phyloP scores from a whole-genome alignment of 2,113 vertebrate genomes.

The Brachypteracias leptosomus region DNA sequence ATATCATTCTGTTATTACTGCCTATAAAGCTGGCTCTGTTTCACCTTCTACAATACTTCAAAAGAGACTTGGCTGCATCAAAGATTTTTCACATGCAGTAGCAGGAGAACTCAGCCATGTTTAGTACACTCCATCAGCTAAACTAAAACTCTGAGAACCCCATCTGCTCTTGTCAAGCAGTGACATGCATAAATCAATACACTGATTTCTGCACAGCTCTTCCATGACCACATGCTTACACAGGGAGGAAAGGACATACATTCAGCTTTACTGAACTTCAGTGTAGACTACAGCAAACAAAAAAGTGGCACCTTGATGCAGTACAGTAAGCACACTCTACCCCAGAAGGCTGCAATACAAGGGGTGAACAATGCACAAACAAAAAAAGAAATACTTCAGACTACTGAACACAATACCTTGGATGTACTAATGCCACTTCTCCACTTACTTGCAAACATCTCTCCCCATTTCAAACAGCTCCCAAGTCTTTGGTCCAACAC shows the following conservation, averaged over 20 bases:
- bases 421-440: neutral
- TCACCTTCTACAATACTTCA: neutral
- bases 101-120: neutral
- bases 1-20: neutral
- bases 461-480: neutral
- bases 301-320: neutral
- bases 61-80: neutral
- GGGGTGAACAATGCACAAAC: rapidly evolving
- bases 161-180: neutral
- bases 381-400: neutral
- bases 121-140: neutral
- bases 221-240: neutral
- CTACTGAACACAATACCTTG: neutral
- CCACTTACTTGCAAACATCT: neutral
- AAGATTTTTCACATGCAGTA: neutral
- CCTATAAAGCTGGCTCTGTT: neutral
- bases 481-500: rapidly evolving
- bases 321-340: neutral
- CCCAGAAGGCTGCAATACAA: neutral
- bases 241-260: neutral
- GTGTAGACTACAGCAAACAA: neutral
- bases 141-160: neutral
- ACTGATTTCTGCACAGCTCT: neutral
- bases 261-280: neutral
- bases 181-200: neutral